phyloP scores from a whole-genome alignment of 2,888 invertebrate genomes.

The Omphaloscelis lunosa region DNA sequence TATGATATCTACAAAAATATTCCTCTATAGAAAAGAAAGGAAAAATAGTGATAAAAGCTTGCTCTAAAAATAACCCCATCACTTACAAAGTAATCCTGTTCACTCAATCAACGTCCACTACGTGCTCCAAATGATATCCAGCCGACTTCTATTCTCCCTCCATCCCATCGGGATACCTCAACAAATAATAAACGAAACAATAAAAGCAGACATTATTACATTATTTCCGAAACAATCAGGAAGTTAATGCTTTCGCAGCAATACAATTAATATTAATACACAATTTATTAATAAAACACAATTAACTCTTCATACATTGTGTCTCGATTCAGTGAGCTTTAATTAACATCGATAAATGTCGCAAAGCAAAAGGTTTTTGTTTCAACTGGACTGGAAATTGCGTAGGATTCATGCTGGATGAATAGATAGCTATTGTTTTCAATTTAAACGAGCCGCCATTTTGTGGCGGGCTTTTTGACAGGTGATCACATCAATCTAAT shows the following conservation, averaged over 20 bases:
- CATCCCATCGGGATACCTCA: constrained; percentile 7
- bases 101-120: constrained; percentile 38
- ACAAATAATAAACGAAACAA: constrained; percentile 52
- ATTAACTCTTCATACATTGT: constrained; percentile 39
- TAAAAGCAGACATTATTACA: constrained; percentile 41
- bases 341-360: constrained; percentile 54
- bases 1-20: neutral
- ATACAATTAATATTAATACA: constrained; percentile 32
- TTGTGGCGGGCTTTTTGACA: constrained; percentile 42
- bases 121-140: constrained; percentile 37
- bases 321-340: constrained; percentile 34
- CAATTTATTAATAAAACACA: constrained; percentile 42
- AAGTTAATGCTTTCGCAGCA: constrained; percentile 29
- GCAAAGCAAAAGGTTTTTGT: constrained; percentile 39
- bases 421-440: constrained; percentile 52
- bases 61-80: constrained; percentile 14
- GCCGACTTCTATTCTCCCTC: constrained; percentile 29
- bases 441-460: constrained; percentile 46
- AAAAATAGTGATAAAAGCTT: neutral
- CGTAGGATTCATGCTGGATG: constrained; percentile 39
- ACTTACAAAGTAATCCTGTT: constrained; percentile 17
- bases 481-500: constrained; percentile 31
- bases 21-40: neutral
- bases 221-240: constrained; percentile 29
- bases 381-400: constrained; percentile 43